Base-by-base conservation (phyloP, 2,113 vertebrate species). In the Ailurus styani region DNA sequence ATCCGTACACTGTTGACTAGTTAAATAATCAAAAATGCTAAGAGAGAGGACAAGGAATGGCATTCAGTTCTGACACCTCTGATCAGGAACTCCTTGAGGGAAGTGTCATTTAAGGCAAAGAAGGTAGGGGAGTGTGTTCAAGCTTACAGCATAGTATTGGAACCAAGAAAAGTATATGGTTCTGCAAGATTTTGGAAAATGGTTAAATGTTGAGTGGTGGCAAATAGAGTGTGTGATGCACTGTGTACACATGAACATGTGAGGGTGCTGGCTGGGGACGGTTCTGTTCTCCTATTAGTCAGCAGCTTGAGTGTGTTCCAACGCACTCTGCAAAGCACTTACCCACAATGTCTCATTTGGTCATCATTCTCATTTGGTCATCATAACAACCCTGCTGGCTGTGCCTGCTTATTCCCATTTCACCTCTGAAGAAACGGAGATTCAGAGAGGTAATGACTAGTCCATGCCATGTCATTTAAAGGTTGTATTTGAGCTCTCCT, bases 231-330 rank as follows among this genome's bases (percentile, higher is more conserved):
- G 0, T 0, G 0, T n/a, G 18, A 9, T 0, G 27, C n/a, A 23
- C 14, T 25, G 0, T 40, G n/a, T 70, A 2, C 0, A 0, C 25
- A 2, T 5, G 1, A 37, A 12, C 6, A 15, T n/a, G 20, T 42
- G 42, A 37, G 45, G 9, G 0, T 72, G 8, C 25, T 75, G 18
- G 1, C 31, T 66, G 37, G 42, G 5, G 66, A n/a, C 18, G 23
- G 62, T 25, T 31, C 42, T 54, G 57, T 50, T 60, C 31, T 14
- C 2, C 57, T 72, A 2, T 78, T 17, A 55, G 40, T 72, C 68
- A 42, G 2, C 14, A 18, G 37, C 3, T 70, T 23, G 5, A 21
- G 8, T 7, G 10, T 25, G 42, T 42, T 52, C 82, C 31, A 15
- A 64, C 3, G 5, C 23, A 47, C 57, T 54, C 40, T 4, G 25